phyloP scores from a whole-genome alignment of 2,797 vertebrate species.

The Octomys mimax region DNA sequence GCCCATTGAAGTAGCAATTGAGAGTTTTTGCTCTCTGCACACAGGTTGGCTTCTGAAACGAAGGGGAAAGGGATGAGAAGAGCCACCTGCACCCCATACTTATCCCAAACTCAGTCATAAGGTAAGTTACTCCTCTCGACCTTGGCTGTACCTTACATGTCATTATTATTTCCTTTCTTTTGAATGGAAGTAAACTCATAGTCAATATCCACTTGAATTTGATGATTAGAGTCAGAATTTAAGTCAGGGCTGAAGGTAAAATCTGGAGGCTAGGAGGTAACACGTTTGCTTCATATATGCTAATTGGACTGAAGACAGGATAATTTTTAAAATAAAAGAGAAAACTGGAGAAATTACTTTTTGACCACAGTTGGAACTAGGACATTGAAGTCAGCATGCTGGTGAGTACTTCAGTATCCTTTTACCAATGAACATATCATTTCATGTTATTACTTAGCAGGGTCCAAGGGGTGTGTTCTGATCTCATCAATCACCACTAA shows the following conservation, averaged over 20 bases:
- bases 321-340: neutral
- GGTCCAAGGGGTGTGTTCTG: neutral
- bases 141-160: neutral
- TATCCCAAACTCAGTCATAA: neutral
- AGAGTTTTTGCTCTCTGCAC: neutral
- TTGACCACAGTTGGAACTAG: constrained; percentile 12
- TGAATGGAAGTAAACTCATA: neutral
- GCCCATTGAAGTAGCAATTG: neutral
- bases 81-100: neutral
- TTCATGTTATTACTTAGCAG: constrained; percentile 5
- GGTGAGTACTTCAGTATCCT: neutral
- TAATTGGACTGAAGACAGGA: neutral
- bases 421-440: neutral
- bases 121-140: neutral
- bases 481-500: neutral
- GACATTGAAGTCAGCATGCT: neutral
- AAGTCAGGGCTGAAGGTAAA: constrained; percentile 19
- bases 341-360: constrained; percentile 34
- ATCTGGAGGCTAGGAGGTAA: neutral
- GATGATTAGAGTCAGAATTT: neutral
- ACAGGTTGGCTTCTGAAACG: neutral
- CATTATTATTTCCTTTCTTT: constrained; percentile 35
- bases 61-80: neutral
- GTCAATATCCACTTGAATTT: neutral
- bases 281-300: neutral